Evolutionary conservation across 2,113 vertebrate species (phyloP), one percentile per base, ranked within the genome.

Genomic region (Holacanthus passer): DNA sequence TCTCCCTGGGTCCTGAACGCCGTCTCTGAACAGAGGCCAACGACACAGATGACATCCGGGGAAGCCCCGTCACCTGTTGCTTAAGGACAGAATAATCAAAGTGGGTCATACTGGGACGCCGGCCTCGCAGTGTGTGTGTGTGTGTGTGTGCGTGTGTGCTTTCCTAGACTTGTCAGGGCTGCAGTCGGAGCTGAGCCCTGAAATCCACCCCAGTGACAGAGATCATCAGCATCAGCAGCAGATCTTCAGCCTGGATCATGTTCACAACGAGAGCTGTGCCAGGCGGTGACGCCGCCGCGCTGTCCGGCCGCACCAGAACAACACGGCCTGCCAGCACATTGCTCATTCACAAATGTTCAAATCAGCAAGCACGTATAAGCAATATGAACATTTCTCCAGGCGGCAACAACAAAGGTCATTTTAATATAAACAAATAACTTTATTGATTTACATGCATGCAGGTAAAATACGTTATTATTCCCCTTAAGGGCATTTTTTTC

Each of bases 31-130:
- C 90, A 81, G 82, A 81, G 90, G 91, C 89, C 92, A 89, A 73
- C 53, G 75, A 90, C 86, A 88, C 87, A 81, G 88, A 91, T 85
- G 91, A 93, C 89, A 88, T 87, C 83, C 56, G 41, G 87, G 88
- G 81, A 85, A 90, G 73, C 86, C 89, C 85, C 87, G 67, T 94
- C 91, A 94, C 92, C 92, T 94, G 94, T 94, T 93, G 93, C 90
- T 89, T 85, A 66, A 88, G 84, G 88, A 88, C 74, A 82, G 88
- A 86, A 89, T 85, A 85, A 90, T 91, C 88, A 86, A 86, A 84
- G 83, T 76, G 82, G 88, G 91, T 94, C 91, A 89, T 78, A 79
- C 67, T 6, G 56, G 85, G 81, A 87, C 24, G 56, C 81, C 29
- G 82, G 53, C 77, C 88, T 91, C 69, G 7, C 71, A 62, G 74